Evolutionary conservation across 2,113 vertebrate genomes (phyloP).

Genomic region (Oncorhynchus kisutch): DNA sequence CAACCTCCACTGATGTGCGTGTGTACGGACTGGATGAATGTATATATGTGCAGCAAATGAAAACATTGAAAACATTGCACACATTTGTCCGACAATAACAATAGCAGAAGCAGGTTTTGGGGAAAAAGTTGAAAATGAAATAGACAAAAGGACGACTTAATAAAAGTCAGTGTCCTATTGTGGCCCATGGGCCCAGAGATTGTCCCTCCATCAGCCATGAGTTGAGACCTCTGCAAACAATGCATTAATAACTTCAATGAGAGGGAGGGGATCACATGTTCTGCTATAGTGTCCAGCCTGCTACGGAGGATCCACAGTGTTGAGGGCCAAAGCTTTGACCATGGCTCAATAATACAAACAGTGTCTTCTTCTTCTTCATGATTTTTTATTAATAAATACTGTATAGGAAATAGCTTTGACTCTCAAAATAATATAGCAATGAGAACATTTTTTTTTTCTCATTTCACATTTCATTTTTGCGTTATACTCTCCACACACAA

Average conservation of each 20-base stretch:
- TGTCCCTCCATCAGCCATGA: conserved; percentile 22
- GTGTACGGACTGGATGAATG: background rate
- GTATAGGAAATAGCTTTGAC: conserved; percentile 21
- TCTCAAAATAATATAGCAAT: conserved; percentile 36
- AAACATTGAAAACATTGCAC: conserved; percentile 5
- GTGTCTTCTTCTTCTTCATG: conserved; percentile 33
- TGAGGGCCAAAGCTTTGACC: conserved; percentile 55
- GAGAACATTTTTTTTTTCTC: conserved; percentile 17
- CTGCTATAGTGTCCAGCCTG: conserved; percentile 55
- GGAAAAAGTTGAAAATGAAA: background rate
- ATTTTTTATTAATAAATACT: conserved; percentile 23
- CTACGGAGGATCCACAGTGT: conserved; percentile 68
- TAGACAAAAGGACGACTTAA: conserved; percentile 10
- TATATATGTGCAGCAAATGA: background rate
- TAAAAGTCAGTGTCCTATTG: conserved; percentile 6
- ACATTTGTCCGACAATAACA: conserved; percentile 18
- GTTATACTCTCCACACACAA: conserved; percentile 35
- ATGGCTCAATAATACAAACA: conserved; percentile 47
- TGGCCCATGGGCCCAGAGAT: conserved; percentile 33
- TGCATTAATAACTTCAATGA: background rate
- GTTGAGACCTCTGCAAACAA: background rate
- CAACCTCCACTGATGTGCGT: too few relatives aligned
- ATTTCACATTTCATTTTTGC: conserved; percentile 70
- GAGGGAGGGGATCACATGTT: conserved; percentile 33
- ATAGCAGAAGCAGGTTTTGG: background rate